Percentiles rank a stretch among this genome's conserved stretches.
Evolutionary conservation across 2,888 invertebrate species (phyloP).

Genomic region (Rhabditoides inermis): DNA sequence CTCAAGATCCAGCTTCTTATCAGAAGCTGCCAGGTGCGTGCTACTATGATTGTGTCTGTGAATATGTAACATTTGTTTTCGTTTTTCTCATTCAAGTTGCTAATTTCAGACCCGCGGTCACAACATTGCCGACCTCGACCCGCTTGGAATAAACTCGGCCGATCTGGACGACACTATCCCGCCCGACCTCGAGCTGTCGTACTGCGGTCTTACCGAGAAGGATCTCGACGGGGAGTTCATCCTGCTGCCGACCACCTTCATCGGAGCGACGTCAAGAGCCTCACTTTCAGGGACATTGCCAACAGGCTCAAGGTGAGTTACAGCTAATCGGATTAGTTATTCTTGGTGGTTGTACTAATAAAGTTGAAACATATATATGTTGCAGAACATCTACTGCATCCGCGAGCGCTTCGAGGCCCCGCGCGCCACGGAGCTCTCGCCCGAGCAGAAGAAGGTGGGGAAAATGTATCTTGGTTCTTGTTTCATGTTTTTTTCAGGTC

Average conservation of each 20-base stretch:
- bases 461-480: too few species aligned
- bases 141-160: conserved; percentile 84
- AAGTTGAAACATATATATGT: conserved; percentile 5
- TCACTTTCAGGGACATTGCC: conserved; percentile 86
- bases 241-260: conserved; percentile 91
- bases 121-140: conserved; percentile 94
- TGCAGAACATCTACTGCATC: conserved; percentile 77
- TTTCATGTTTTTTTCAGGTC: too few species aligned
- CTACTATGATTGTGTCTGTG: too few species aligned
- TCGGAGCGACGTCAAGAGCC: conserved; percentile 66
- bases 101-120: conserved; percentile 83
- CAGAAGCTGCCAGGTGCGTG: conserved; percentile 90
- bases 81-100: too few species aligned
- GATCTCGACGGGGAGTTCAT: conserved; percentile 68
- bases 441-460: conserved; percentile 75
- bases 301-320: conserved; percentile 71
- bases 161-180: conserved; percentile 63
- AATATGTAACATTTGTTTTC: too few species aligned
- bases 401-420: conserved; percentile 85
- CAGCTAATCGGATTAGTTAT: too few species aligned
- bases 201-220: conserved; percentile 82
- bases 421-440: conserved; percentile 68
- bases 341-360: conserved; percentile 47
- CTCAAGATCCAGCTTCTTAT: conserved; percentile 96
- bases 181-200: conserved; percentile 84